Evolutionary conservation across 2,113 vertebrate genomes (phyloP).

Genomic region (Myotis lucifugus): DNA sequence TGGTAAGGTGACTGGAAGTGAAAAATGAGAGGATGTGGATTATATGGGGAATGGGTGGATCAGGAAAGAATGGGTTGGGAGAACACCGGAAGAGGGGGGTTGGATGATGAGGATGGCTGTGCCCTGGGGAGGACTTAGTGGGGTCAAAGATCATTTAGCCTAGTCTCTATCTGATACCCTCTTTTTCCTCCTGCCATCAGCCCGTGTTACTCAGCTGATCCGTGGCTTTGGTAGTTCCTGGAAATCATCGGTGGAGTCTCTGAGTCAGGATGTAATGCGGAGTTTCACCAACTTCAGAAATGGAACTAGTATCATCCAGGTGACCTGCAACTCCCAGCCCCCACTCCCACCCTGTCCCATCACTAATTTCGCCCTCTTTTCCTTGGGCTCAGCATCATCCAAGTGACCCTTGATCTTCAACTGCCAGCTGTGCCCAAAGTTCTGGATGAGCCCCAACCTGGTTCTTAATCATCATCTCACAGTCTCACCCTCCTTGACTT

Average conservation of each 20-base stretch:
- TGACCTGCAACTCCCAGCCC: conserved; percentile 49
- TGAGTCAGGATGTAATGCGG: conserved; percentile 96
- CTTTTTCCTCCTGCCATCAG: conserved; percentile 72
- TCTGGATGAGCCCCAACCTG: not conserved
- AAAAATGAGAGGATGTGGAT: not conserved
- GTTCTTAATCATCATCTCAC: not conserved
- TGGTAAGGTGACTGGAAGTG: not conserved
- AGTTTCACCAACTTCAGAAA: conserved; percentile 97
- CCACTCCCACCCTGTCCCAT: not conserved
- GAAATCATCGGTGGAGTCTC: conserved; percentile 93
- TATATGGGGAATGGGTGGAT: not conserved
- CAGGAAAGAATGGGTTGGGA: not conserved
- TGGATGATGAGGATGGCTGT: not conserved
- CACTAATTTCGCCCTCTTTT: not conserved
- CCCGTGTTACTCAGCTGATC: conserved; percentile 91
- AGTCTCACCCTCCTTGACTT: not conserved
- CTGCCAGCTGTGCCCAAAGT: not conserved
- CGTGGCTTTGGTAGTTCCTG: conserved; percentile 91
- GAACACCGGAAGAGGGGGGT: not conserved
- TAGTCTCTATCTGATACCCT: not conserved
- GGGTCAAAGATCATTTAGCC: not conserved
- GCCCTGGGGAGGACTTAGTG: not conserved
- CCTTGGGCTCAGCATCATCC: not conserved
- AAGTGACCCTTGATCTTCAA: not conserved
- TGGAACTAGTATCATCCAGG: conserved; percentile 96